Conservation (phyloP, 1,140 invertebrate species). For the Tetragonula clypearis region DNA sequence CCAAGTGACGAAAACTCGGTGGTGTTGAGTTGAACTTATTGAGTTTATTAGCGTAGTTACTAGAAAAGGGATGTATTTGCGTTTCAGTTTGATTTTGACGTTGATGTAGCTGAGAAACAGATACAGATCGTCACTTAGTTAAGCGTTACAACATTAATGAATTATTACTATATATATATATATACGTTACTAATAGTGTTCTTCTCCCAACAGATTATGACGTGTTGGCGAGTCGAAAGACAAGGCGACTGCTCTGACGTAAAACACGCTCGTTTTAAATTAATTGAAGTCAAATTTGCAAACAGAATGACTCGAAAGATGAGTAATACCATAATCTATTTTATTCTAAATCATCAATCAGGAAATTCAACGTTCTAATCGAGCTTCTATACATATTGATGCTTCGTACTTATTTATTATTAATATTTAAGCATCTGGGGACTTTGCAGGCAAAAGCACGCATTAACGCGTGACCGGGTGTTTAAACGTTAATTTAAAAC, state of each 20-base stretch:
- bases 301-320: conserved; percentile 30
- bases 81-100: neutral
- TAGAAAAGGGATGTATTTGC: neutral
- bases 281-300: conserved; percentile 50
- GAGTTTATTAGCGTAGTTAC: neutral
- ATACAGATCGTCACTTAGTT: conserved; percentile 40
- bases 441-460: too few relatives aligned
- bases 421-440: neutral
- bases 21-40: neutral
- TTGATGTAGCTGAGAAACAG: neutral
- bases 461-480: too few relatives aligned
- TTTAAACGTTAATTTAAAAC: conserved; percentile 24
- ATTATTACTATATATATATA: neutral
- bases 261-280: conserved; percentile 62
- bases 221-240: conserved; percentile 73
- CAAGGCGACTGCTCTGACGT: conserved; percentile 63
- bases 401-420: conserved; percentile 60
- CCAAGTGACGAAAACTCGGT: conserved; percentile 35
- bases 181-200: conserved; percentile 69
- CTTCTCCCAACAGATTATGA: conserved; percentile 78
- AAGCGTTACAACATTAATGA: conserved; percentile 32
- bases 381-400: conserved; percentile 10
- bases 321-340: conserved; percentile 9
- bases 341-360: conserved; percentile 15
- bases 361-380: conserved; percentile 23